phyloP scores from a whole-genome alignment of 2,797 vertebrate genomes.

The Periparus ater region DNA sequence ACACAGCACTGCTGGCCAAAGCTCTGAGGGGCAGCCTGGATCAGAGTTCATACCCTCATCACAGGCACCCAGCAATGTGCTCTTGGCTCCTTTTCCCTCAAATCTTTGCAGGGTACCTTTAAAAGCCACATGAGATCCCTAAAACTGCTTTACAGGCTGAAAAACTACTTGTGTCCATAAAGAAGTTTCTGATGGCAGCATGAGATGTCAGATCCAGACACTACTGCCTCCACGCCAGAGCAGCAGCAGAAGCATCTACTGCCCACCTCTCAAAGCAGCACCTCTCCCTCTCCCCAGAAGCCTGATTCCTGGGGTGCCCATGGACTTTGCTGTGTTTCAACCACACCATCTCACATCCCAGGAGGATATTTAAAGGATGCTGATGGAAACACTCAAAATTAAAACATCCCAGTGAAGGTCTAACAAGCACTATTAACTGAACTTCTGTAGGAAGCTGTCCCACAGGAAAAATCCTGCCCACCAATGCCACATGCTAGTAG shows the following conservation, averaged over 20 bases:
- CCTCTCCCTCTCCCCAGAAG: not conserved
- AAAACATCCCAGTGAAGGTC: not conserved
- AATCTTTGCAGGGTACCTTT: not conserved
- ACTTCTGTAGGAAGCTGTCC: not conserved
- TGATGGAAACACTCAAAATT: not conserved
- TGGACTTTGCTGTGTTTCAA: not conserved
- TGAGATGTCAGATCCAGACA: not conserved
- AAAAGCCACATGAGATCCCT: not conserved
- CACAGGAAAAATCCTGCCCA: not conserved
- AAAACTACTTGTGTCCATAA: not conserved
- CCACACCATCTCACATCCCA: not conserved
- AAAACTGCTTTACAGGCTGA: not conserved
- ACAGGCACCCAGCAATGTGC: not conserved
- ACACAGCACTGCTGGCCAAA: fast-evolving
- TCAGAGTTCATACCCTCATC: not conserved
- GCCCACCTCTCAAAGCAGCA: not conserved
- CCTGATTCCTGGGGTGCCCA: not conserved
- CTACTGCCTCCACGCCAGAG: fast-evolving
- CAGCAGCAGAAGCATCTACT: not conserved
- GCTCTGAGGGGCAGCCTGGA: fast-evolving
- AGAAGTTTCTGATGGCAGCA: not conserved
- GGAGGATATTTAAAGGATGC: not conserved
- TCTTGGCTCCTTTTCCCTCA: not conserved
- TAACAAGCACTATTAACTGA: not conserved
- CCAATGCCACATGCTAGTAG: not conserved